Percentiles rank a stretch among this genome's conserved stretches.
phyloP scores from a whole-genome alignment of 2,888 invertebrate genomes.

The Acanthosoma haemorrhoidale region DNA sequence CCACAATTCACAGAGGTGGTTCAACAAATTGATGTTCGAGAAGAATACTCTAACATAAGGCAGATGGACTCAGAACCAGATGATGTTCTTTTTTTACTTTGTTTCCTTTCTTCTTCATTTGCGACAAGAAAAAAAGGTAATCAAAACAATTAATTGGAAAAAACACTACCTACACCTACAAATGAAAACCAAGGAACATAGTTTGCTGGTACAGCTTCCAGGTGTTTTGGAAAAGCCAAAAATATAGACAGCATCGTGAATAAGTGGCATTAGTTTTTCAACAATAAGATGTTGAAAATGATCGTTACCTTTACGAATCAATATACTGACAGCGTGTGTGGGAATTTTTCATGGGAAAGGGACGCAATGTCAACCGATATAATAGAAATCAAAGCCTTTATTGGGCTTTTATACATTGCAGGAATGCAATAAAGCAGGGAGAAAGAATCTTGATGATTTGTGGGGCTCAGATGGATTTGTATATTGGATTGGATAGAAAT shows the following conservation, averaged over 20 bases:
- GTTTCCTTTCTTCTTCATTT: no score
- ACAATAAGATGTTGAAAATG: constrained; percentile 38
- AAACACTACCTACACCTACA: no score
- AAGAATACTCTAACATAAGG: no score
- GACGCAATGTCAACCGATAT: constrained; percentile 38
- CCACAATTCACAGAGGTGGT: no score
- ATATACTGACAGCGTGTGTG: constrained; percentile 38
- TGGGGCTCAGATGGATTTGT: constrained; percentile 41
- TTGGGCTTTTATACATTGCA: constrained; percentile 43
- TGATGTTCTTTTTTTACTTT: no score
- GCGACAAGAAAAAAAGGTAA: no score
- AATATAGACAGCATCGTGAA: constrained; percentile 37
- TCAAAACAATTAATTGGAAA: no score
- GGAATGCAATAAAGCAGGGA: constrained; percentile 41
- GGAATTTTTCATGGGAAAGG: constrained; percentile 38
- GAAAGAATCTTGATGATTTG: constrained; percentile 39
- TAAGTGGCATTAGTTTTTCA: constrained; percentile 40
- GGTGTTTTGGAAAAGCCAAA: constrained; percentile 35
- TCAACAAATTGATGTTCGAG: no score
- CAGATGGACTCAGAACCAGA: no score
- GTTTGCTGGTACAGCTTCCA: no score
- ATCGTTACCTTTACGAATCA: constrained; percentile 41
- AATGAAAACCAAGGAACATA: no score
- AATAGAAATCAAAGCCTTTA: constrained; percentile 42
- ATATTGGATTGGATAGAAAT: constrained; percentile 42